phyloP scores from a whole-genome alignment of 2,888 invertebrate species.

The Drosophila greeni region DNA sequence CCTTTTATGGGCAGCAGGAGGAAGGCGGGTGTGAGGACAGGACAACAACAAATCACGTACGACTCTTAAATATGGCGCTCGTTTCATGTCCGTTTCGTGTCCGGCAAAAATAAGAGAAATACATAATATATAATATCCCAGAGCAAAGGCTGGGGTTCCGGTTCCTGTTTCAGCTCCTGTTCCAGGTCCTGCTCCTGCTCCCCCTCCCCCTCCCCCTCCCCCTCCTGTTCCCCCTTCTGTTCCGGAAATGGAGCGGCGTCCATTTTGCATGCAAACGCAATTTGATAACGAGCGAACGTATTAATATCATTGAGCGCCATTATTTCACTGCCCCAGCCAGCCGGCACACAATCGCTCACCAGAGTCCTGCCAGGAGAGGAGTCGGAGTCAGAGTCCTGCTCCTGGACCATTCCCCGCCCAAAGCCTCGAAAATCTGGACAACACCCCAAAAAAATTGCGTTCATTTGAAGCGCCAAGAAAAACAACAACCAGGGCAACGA shows the following conservation, averaged over 20 bases:
- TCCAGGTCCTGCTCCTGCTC: neutral
- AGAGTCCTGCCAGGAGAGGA: neutral
- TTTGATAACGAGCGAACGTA: conserved; percentile 78
- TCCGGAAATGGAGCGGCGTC: conserved; percentile 52
- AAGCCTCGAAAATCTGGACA: neutral
- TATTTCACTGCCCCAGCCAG: conserved; percentile 50
- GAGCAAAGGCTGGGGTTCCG: neutral
- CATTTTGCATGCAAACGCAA: conserved; percentile 74
- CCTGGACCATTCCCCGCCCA: neutral
- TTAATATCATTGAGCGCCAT: conserved; percentile 75
- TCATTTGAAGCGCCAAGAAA: conserved; percentile 45
- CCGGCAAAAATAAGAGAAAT: conserved; percentile 47
- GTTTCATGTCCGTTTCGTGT: conserved; percentile 55
- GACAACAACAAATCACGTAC: conserved; percentile 66
- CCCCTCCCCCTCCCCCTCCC: neutral
- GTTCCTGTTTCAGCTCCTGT: neutral
- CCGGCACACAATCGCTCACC: conserved; percentile 21
- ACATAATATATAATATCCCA: conserved; percentile 17
- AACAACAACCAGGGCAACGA: conserved; percentile 6
- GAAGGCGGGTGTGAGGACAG: neutral
- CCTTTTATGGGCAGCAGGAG: conserved; percentile 40
- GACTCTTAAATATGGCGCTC: conserved; percentile 66
- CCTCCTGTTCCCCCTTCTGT: neutral
- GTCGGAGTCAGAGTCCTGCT: neutral
- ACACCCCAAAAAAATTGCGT: conserved; percentile 50